Base-by-base conservation (phyloP, 2,888 invertebrate genomes). In the Dicranocentrus wangi region DNA sequence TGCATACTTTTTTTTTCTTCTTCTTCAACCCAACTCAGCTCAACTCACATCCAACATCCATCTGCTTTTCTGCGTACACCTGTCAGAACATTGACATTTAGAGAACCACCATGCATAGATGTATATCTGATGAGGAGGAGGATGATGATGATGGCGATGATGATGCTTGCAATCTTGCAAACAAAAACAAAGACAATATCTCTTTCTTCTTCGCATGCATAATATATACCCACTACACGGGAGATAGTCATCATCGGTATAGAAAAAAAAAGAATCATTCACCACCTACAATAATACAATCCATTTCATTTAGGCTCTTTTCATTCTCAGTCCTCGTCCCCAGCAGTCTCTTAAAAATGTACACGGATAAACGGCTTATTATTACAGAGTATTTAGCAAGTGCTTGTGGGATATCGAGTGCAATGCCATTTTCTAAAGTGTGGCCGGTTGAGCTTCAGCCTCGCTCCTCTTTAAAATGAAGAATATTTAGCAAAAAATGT, bases 51-150 rank as follows among this genome's bases (percentile, higher is more conserved):
- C n/a, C n/a, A n/a, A n/a, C n/a, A n/a, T n/a, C n/a, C n/a, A n/a
- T n/a, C n/a, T n/a, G n/a, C n/a, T n/a, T n/a, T n/a, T n/a, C n/a
- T n/a, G n/a, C n/a, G n/a, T n/a, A n/a, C n/a, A n/a, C n/a, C n/a
- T n/a, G n/a, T n/a, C n/a, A n/a, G 72, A 73, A 73, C 73, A 73
- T 73, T 73, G 65, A 73, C 73, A 73, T 71, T 71, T 55, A 58
- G 19, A 23, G 32, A n/a, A 43, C 43, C 43, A n/a, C n/a, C 2
- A 10, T 47, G 47, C 47, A 47, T 10, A 47, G 15, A n/a, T 32
- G 32, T 32, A 32, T 42, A 68, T 21, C 55, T 21, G 32, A 47
- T 25, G 43, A 60, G 32, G 15, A 32, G 42, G 42, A 53, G 47
- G 47, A 39, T 8, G 7, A 39, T 39, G 39, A 5, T 8, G 21